Evolutionary conservation across 2,888 invertebrate genomes (phyloP).

Genomic region (Neoascia interrupta): DNA sequence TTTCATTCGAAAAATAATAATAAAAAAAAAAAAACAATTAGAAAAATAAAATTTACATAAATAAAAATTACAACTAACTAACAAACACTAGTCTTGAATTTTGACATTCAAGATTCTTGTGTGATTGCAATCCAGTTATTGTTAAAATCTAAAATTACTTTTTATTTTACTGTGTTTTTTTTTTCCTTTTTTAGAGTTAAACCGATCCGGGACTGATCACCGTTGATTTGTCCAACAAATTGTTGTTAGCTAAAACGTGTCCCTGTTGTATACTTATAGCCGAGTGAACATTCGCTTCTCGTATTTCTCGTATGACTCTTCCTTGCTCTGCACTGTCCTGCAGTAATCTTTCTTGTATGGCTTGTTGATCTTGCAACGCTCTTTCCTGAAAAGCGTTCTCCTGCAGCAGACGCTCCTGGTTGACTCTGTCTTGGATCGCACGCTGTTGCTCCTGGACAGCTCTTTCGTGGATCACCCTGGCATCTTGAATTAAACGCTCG

Average conservation of each 20-base stretch:
- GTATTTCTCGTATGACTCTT: slow-evolving; percentile 66
- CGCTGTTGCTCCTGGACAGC: slow-evolving; percentile 70
- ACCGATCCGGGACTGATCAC: slow-evolving; percentile 64
- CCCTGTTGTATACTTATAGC: slow-evolving; percentile 70
- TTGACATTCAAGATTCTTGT: slow-evolving; percentile 49
- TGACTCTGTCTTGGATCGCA: slow-evolving; percentile 65
- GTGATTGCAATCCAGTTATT: slow-evolving; percentile 38
- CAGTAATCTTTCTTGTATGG: slow-evolving; percentile 69
- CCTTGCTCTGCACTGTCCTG: slow-evolving; percentile 69
- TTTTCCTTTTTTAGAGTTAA: slow-evolving; percentile 20
- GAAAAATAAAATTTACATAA: slow-evolving; percentile 37
- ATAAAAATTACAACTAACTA: slow-evolving; percentile 51
- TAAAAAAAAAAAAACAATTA: neutral
- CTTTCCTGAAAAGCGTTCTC: slow-evolving; percentile 70
- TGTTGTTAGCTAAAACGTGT: slow-evolving; percentile 69
- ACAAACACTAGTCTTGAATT: slow-evolving; percentile 38
- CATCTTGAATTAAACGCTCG: slow-evolving; percentile 71
- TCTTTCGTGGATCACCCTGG: slow-evolving; percentile 66
- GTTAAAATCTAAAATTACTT: slow-evolving; percentile 1
- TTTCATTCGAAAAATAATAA: slow-evolving; percentile 7
- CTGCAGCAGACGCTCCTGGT: slow-evolving; percentile 68
- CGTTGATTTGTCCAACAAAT: slow-evolving; percentile 70
- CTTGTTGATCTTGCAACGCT: slow-evolving; percentile 69
- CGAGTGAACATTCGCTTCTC: slow-evolving; percentile 70
- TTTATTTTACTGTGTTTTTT: neutral